Evolutionary conservation across 1,140 invertebrate species (phyloP).

Genomic region (Papilio xuthus): DNA sequence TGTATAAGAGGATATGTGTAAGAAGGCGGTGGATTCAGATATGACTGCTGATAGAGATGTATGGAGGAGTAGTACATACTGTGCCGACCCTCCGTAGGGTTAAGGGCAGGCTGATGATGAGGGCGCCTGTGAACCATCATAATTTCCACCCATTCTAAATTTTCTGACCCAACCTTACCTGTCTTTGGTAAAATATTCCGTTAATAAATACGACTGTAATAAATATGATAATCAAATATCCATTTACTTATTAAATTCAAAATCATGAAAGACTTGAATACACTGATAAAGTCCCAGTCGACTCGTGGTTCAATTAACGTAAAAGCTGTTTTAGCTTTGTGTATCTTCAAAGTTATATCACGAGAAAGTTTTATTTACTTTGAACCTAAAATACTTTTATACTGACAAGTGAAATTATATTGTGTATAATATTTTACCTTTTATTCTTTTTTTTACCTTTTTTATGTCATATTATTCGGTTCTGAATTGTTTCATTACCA

Average conservation of each 20-base stretch:
- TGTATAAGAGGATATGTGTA: too few relatives aligned
- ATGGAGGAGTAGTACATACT: too few relatives aligned
- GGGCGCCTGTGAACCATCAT: too few relatives aligned
- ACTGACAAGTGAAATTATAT: constrained; percentile 19
- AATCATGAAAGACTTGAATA: constrained; percentile 22
- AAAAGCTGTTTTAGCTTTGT: constrained; percentile 17
- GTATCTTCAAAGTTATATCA: constrained; percentile 18
- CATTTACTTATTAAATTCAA: constrained; percentile 6
- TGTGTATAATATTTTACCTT: background rate
- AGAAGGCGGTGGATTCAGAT: too few relatives aligned
- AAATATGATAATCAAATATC: background rate
- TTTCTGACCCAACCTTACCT: background rate
- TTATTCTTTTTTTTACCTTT: background rate
- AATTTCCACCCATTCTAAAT: too few relatives aligned
- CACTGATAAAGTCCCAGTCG: constrained; percentile 12
- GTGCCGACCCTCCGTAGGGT: too few relatives aligned
- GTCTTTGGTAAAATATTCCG: background rate
- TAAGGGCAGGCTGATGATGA: too few relatives aligned
- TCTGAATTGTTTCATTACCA: background rate
- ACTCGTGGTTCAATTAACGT: constrained; percentile 20
- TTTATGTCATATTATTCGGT: background rate
- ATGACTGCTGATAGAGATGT: too few relatives aligned
- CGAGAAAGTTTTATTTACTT: constrained; percentile 19
- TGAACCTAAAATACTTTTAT: constrained; percentile 25
- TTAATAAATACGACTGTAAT: background rate